Percentiles rank a stretch among this genome's conserved stretches.
phyloP scores from a whole-genome alignment of 23 tunicate genomes.

The Styela clava region DNA sequence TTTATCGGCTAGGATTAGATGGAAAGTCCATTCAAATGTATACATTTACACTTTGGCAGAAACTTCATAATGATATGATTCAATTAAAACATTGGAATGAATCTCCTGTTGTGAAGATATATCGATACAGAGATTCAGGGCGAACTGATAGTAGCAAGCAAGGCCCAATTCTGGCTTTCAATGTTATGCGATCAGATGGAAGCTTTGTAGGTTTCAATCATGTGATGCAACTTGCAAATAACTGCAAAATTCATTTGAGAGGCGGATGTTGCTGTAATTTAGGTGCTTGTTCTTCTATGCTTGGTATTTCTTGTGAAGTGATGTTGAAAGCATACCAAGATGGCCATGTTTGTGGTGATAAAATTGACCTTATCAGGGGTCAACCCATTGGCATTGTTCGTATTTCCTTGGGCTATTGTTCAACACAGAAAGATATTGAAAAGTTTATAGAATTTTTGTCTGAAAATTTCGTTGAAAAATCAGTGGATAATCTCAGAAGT shows the following conservation, averaged over 20 bases:
- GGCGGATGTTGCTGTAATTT: conserved; percentile 88
- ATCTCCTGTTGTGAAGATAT: conserved; percentile 43
- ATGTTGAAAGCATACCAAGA: conserved; percentile 38
- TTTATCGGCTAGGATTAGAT: conserved; percentile 27
- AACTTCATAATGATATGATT: conserved; percentile 35
- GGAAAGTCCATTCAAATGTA: conserved; percentile 30
- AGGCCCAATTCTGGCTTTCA: conserved; percentile 73
- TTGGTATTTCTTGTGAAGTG: conserved; percentile 27
- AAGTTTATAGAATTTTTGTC: conserved; percentile 36
- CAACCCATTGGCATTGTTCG: conserved; percentile 76
- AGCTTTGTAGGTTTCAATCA: conserved; percentile 72
- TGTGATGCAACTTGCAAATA: conserved; percentile 70
- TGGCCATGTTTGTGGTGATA: conserved; percentile 71
- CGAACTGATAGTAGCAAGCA: conserved; percentile 29
- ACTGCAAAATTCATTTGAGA: conserved; percentile 51
- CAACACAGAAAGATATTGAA: conserved; percentile 38
- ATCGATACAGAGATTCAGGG: conserved; percentile 29
- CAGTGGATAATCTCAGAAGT: too few species aligned
- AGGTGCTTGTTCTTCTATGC: conserved; percentile 59
- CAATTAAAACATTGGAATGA: conserved; percentile 47
- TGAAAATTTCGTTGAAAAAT: conserved; percentile 44
- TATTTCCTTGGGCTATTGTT: conserved; percentile 67
- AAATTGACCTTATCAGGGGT: conserved; percentile 47
- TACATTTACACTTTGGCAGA: conserved; percentile 47
- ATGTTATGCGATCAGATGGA: conserved; percentile 30